phyloP scores from a whole-genome alignment of 2,888 invertebrate species.

The Listrodromus nycthemerus region DNA sequence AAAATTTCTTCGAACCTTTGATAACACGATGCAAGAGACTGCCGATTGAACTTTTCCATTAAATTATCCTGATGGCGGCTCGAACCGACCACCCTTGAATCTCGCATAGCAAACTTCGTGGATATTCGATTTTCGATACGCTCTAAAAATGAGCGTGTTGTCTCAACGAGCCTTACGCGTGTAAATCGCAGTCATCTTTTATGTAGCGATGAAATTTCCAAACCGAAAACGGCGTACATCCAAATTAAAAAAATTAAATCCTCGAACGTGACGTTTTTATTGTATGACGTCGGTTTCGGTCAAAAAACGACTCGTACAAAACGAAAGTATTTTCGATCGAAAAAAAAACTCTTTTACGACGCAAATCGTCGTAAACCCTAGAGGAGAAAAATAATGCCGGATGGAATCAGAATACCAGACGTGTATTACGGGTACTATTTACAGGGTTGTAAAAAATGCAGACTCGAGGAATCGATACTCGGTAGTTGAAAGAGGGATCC shows the following conservation, averaged over 20 bases:
- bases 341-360: background rate
- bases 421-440: background rate
- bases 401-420: background rate
- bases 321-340: background rate
- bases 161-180: too few relatives aligned
- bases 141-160: too few relatives aligned
- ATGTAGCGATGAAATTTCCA: too few relatives aligned
- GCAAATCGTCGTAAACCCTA: background rate
- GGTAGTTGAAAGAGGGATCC: background rate
- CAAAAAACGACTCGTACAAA: too few relatives aligned
- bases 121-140: slow-evolving; percentile 16
- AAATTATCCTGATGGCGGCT: slow-evolving; percentile 3
- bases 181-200: too few relatives aligned
- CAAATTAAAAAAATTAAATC: too few relatives aligned
- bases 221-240: too few relatives aligned
- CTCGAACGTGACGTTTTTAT: too few relatives aligned
- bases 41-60: slow-evolving; percentile 54
- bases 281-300: too few relatives aligned
- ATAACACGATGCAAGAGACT: slow-evolving; percentile 28
- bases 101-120: background rate
- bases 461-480: slow-evolving; percentile 25
- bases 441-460: background rate
- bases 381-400: background rate
- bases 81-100: slow-evolving; percentile 8
- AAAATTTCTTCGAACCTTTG: background rate